These are phyloP conservation scores for Bagarius yarrelli DNA, from an alignment of 2,113 vertebrate species.

Conservation along the genomic window DNA sequence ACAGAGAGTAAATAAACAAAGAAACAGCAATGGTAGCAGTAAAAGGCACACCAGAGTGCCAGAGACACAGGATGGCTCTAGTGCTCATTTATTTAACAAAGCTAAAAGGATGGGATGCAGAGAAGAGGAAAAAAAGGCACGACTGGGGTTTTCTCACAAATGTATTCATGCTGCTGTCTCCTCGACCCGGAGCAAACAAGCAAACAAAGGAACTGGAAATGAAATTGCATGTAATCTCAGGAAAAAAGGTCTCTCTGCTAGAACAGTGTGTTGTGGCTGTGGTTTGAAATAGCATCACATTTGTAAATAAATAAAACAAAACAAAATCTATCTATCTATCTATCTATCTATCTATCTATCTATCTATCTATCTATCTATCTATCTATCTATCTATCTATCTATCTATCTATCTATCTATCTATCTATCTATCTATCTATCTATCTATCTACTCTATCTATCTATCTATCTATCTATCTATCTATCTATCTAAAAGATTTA, in stretches of 20 bases:
- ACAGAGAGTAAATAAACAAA: slow-evolving; percentile 5
- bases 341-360: no score
- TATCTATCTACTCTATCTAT: no score
- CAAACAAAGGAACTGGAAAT: slow-evolving; percentile 2
- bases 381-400: no score
- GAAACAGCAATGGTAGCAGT: neutral
- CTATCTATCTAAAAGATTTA: neutral
- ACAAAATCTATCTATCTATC: no score
- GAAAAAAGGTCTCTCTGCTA: neutral
- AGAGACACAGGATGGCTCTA: neutral
- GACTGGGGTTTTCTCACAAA: neutral
- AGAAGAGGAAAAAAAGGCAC: slow-evolving; percentile 4
- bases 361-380: no score
- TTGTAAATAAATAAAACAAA: neutral
- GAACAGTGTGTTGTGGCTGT: neutral
- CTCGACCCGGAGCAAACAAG: neutral
- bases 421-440: no score
- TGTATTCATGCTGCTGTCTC: neutral
- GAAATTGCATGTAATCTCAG: slow-evolving; percentile 3
- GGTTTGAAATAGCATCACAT: neutral
- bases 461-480: no score
- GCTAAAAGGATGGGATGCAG: neutral
- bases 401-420: no score
- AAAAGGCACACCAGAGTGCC: neutral
- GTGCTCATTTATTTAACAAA: neutral